Conservation (phyloP, 2,113 vertebrate genomes). For the Saccopteryx bilineata region DNA sequence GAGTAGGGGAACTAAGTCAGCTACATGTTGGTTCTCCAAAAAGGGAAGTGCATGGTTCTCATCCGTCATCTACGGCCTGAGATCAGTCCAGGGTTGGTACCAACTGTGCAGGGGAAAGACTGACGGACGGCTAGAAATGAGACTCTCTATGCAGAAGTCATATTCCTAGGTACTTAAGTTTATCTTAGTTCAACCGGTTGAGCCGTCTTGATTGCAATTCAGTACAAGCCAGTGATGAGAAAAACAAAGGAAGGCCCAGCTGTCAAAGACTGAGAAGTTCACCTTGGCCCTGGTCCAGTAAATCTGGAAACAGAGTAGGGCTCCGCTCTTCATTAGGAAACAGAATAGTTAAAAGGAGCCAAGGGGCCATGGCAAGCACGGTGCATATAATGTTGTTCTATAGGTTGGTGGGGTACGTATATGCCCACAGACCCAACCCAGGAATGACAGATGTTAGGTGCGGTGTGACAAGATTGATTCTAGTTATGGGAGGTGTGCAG, state of each 20-base stretch:
- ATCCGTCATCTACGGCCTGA: neutral
- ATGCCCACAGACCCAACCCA: neutral
- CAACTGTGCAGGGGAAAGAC: neutral
- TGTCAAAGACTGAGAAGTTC: neutral
- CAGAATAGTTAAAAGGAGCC: neutral
- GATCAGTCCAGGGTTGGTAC: neutral
- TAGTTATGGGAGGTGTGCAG: accelerated
- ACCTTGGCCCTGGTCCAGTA: neutral
- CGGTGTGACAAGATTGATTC: neutral
- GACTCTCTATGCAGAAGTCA: neutral
- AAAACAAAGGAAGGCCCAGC: neutral
- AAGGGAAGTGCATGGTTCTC: neutral
- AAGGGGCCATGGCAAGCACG: neutral
- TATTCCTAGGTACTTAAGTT: neutral
- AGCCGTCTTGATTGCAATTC: neutral
- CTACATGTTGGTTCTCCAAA: neutral
- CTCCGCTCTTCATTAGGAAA: neutral
- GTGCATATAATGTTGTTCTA: neutral
- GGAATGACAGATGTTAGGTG: neutral
- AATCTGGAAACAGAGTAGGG: neutral
- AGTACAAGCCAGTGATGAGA: neutral
- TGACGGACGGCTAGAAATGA: neutral
- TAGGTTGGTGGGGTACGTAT: neutral
- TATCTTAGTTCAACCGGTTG: neutral
- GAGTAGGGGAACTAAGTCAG: neutral